Base-by-base conservation (phyloP, 1,140 invertebrate species). In the Augochlora pura region DNA sequence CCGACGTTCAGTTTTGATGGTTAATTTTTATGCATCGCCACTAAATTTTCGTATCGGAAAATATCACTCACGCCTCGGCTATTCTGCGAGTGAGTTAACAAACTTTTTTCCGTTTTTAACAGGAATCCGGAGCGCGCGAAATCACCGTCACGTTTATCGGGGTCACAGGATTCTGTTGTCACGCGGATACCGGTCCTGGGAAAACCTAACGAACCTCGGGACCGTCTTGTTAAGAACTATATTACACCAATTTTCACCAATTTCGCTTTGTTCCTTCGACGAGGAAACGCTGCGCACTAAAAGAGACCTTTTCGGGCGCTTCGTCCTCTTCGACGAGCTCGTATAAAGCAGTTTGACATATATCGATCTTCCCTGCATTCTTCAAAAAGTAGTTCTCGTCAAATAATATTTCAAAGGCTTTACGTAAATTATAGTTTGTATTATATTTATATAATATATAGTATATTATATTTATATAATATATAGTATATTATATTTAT, bases 21-120 rank as follows among this genome's bases (percentile, higher is more conserved):
- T 72, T 73, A 59, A 65, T 73, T 73, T 73, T 79, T 65, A 79
- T 66, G 49, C 69, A 14, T 42, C 54, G 39, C 57, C 25, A 23
- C 1, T 21, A 21, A 65, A 73, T 65, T 59, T 32, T 23, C 62
- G 46, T 16, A 52, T 52, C 49, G 21, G 21, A 21, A 57, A 57
- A 57, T n/a, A 57, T n/a, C 54, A 57, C 21, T 57, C 21, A n/a
- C 54, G 21, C 21, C 18, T 9, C 54, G 54, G 54, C 21, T n/a
- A 57, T n/a, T n/a, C 8, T 9, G 6, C 21, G 54, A 21, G 18
- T 21, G 54, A n/a, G 54, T 57, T 57, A n/a, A n/a, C 18, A n/a
- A 57, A 57, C 21, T 57, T 57, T 9, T n/a, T 57, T 52, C 18
- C 18, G 18, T 57, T 57, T 57, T n/a, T 62, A 62, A 62, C 9